Percentiles rank a stretch among this genome's conserved stretches.
Conservation (phyloP, 2,888 invertebrate species). For the Hydraecia micacea region DNA sequence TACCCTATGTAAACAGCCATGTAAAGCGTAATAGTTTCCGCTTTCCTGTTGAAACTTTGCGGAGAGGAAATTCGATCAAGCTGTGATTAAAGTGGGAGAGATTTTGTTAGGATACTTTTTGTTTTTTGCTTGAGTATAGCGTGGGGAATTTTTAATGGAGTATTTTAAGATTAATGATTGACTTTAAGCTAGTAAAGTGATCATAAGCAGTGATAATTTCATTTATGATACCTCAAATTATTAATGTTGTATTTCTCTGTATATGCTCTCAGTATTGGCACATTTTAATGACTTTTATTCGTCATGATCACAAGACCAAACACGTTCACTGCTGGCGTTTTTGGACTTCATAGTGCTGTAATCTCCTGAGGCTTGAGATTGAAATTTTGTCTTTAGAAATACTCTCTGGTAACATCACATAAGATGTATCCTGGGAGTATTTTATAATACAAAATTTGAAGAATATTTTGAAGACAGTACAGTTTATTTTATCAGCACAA, state of each 20-base stretch:
- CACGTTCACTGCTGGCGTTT: neutral
- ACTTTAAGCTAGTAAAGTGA: neutral
- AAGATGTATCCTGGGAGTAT: too few species aligned
- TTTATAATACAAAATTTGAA: too few species aligned
- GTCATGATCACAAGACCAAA: neutral
- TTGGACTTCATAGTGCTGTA: neutral
- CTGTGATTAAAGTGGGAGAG: conserved; percentile 77
- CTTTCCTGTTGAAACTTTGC: conserved; percentile 73
- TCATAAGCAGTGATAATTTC: neutral
- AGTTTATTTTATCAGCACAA: neutral
- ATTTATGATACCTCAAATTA: neutral
- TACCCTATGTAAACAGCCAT: conserved; percentile 71
- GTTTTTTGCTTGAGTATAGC: conserved; percentile 33
- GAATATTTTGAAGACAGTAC: neutral
- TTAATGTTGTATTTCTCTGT: too few species aligned
- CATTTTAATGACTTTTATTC: neutral
- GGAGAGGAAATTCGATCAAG: conserved; percentile 80
- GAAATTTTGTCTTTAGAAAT: neutral
- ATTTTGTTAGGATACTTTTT: conserved; percentile 64
- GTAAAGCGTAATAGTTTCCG: conserved; percentile 74
- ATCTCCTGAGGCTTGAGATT: neutral
- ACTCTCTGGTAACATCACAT: neutral
- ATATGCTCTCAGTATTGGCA: neutral
- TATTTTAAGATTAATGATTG: conserved; percentile 27
- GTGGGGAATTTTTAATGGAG: conserved; percentile 26